Percentiles rank a stretch among this genome's conserved stretches.
Evolutionary conservation across 2,888 invertebrate species (phyloP).

Genomic region (Lepidochrysops patricia): DNA sequence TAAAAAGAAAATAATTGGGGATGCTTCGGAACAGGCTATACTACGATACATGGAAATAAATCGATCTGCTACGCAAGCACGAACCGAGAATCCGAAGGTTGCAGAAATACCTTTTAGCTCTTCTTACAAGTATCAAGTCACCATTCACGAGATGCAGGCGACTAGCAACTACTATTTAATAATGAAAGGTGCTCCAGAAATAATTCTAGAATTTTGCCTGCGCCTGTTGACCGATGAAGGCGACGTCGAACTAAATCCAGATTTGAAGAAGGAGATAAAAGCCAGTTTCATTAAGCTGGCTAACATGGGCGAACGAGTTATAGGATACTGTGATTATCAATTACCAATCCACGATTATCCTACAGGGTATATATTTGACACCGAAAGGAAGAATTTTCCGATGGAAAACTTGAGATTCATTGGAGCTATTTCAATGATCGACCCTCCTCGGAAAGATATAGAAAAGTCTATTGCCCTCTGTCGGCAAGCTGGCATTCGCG

Average conservation of each 20-base stretch:
- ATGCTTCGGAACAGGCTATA: conserved; percentile 82
- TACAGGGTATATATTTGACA: conserved; percentile 70
- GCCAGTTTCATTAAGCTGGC: conserved; percentile 84
- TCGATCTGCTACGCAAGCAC: conserved; percentile 69
- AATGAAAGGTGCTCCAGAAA: conserved; percentile 86
- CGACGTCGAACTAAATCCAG: conserved; percentile 55
- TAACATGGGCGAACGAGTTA: conserved; percentile 88
- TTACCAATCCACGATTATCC: conserved; percentile 73
- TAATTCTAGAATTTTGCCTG: conserved; percentile 78
- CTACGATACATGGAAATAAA: conserved; percentile 78
- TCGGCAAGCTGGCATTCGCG: conserved; percentile 81
- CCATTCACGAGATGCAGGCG: conserved; percentile 76
- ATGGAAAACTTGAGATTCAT: conserved; percentile 72
- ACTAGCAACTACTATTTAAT: conserved; percentile 74
- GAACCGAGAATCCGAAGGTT: conserved; percentile 71
- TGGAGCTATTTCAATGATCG: conserved; percentile 82
- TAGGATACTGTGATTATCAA: conserved; percentile 85
- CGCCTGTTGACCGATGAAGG: conserved; percentile 72
- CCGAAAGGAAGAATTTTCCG: conserved; percentile 79
- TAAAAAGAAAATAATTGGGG: conserved; percentile 76
- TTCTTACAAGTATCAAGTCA: conserved; percentile 80
- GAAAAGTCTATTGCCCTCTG: conserved; percentile 79
- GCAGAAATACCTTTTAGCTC: conserved; percentile 81
- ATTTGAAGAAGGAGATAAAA: conserved; percentile 72
- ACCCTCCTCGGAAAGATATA: conserved; percentile 80